A percentile compares a stretch with the other conserved stretches of the same genome.
phyloP scores from a whole-genome alignment of 2,797 vertebrate genomes.

The Cuniculus paca region DNA sequence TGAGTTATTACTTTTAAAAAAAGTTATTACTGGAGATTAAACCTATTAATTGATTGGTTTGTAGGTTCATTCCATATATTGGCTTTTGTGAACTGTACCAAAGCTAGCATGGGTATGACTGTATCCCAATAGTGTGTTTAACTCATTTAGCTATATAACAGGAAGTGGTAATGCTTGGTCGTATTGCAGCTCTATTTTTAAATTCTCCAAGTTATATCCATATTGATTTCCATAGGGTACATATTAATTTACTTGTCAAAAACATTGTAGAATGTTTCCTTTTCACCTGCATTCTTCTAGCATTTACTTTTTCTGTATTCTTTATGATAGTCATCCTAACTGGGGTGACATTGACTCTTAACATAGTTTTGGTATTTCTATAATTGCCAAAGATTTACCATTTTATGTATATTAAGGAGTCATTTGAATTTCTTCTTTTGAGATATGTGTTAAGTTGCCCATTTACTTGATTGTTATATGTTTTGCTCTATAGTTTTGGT shows the following conservation, averaged over 20 bases:
- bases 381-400: neutral
- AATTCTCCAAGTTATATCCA: neutral
- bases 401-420: neutral
- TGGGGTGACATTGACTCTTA: neutral
- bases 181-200: neutral
- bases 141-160: neutral
- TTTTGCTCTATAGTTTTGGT: neutral
- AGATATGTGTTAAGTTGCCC: neutral
- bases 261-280: neutral
- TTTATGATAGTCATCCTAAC: neutral
- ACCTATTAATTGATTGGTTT: neutral
- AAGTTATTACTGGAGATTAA: neutral
- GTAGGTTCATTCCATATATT: neutral
- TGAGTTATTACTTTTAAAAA: neutral
- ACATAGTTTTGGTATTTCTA: neutral
- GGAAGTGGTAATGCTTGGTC: neutral
- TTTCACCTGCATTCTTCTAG: neutral
- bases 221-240: neutral
- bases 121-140: neutral
- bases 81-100: neutral
- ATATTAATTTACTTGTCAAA: neutral
- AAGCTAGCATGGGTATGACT: neutral
- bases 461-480: neutral
- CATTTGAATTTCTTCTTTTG: neutral
- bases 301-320: neutral